These are phyloP conservation scores for Agrotis ipsilon DNA, from an alignment of 2,888 invertebrate genomes.

Conservation along the genomic window DNA sequence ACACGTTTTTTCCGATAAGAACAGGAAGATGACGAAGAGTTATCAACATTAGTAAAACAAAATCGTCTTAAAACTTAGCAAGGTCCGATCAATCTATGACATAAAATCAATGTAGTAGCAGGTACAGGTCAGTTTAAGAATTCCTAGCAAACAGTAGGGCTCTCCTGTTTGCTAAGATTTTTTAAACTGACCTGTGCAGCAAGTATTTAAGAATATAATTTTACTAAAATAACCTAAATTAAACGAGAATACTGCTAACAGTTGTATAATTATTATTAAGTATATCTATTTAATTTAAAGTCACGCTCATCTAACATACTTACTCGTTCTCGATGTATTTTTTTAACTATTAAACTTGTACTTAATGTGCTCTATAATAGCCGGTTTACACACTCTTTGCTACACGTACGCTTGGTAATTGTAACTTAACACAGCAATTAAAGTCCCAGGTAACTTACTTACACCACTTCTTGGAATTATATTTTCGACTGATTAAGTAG, in stretches of 20 bases:
- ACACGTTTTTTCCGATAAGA: no score
- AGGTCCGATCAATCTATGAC: no score
- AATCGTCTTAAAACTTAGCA: no score
- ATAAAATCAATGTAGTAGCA: no score
- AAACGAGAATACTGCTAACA: slow-evolving; percentile 2
- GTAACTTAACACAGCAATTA: slow-evolving; percentile 68
- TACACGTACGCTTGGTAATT: slow-evolving; percentile 66
- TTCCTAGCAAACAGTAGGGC: no score
- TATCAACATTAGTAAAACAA: no score
- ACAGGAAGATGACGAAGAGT: no score
- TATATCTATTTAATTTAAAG: slow-evolving; percentile 14
- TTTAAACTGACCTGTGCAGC: no score
- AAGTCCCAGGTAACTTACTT: slow-evolving; percentile 34
- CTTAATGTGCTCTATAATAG: slow-evolving; percentile 64
- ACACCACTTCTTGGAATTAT: slow-evolving; percentile 67
- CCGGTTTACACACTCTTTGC: slow-evolving; percentile 54
- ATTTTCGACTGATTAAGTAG: slow-evolving; percentile 63
- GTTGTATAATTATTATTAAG: slow-evolving; percentile 3
- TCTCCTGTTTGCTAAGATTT: no score
- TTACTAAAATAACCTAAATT: no score
- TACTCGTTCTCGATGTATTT: slow-evolving; percentile 64
- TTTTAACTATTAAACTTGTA: slow-evolving; percentile 60
- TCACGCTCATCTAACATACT: slow-evolving; percentile 67
- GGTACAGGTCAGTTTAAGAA: no score
- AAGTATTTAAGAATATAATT: no score